Conservation (phyloP, 2,113 vertebrate genomes). For the Apus apus region DNA sequence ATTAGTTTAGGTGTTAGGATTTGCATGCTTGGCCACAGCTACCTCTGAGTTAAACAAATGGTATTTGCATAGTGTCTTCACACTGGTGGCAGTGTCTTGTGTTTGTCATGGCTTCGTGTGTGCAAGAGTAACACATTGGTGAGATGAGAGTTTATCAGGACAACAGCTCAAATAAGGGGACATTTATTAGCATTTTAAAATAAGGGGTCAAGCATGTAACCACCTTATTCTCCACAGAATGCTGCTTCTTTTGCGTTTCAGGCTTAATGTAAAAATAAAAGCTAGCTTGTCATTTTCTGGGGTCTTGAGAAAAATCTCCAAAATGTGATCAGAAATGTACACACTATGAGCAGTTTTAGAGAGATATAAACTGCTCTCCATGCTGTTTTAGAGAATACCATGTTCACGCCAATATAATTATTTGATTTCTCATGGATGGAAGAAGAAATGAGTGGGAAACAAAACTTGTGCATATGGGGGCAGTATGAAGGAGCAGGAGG, state of each 20-base stretch:
- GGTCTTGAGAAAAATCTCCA: not conserved
- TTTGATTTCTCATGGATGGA: not conserved
- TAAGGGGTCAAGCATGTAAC: not conserved
- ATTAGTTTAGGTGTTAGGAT: not conserved
- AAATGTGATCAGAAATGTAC: not conserved
- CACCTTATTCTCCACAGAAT: not conserved
- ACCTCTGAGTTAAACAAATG: not conserved
- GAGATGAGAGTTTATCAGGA: not conserved
- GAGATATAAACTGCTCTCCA: not conserved
- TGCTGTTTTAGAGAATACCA: not conserved
- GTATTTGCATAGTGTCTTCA: not conserved
- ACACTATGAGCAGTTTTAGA: not conserved
- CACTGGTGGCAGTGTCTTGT: not conserved
- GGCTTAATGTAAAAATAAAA: slow-evolving; percentile 40
- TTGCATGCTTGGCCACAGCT: not conserved
- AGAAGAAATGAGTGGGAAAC: not conserved
- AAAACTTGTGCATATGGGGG: not conserved
- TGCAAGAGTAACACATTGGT: not conserved
- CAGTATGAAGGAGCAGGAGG: not conserved
- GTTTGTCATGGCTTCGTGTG: rapidly evolving
- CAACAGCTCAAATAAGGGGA: not conserved
- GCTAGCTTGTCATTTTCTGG: not conserved
- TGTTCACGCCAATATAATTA: not conserved
- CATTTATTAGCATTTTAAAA: not conserved
- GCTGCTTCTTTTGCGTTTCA: not conserved